These are phyloP conservation scores for Bujurquina vittata DNA, from an alignment of 2,113 vertebrate species.

Conservation along the genomic window DNA sequence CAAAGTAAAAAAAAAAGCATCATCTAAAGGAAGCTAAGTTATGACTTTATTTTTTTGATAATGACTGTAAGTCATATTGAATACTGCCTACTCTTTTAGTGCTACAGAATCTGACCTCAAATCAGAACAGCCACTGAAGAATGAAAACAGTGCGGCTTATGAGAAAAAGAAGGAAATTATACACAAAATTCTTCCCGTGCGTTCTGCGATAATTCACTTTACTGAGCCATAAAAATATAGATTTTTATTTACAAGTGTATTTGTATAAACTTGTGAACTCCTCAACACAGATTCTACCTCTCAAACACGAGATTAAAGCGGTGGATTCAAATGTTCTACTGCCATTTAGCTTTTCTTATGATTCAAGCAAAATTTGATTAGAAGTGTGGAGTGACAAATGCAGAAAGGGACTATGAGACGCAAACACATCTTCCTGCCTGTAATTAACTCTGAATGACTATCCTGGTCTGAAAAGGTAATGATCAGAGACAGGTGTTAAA, in stretches of 20 bases:
- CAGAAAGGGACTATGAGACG: conserved; percentile 14
- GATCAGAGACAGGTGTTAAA: conserved; percentile 47
- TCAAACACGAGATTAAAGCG: background rate
- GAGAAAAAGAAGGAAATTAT: background rate
- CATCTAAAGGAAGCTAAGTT: background rate
- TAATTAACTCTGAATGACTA: conserved; percentile 39
- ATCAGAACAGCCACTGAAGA: background rate
- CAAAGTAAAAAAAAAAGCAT: background rate
- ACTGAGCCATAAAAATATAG: background rate
- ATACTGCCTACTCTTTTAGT: background rate
- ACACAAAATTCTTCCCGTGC: background rate
- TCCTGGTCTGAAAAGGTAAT: conserved; percentile 29
- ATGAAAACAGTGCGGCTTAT: background rate
- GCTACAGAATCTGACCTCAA: background rate
- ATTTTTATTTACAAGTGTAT: conserved; percentile 8
- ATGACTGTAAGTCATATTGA: background rate
- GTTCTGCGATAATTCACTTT: background rate
- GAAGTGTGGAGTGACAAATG: conserved; percentile 32
- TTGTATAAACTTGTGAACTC: conserved; percentile 6
- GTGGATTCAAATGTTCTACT: background rate
- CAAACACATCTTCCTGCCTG: conserved; percentile 28
- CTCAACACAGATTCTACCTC: background rate
- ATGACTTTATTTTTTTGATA: background rate
- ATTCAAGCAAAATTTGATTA: conserved; percentile 24
- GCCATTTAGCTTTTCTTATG: background rate